Evolutionary conservation across 2,797 vertebrate genomes (phyloP), one percentile per base, ranked within the genome.

Genomic region (Sciaenops ocellatus): DNA sequence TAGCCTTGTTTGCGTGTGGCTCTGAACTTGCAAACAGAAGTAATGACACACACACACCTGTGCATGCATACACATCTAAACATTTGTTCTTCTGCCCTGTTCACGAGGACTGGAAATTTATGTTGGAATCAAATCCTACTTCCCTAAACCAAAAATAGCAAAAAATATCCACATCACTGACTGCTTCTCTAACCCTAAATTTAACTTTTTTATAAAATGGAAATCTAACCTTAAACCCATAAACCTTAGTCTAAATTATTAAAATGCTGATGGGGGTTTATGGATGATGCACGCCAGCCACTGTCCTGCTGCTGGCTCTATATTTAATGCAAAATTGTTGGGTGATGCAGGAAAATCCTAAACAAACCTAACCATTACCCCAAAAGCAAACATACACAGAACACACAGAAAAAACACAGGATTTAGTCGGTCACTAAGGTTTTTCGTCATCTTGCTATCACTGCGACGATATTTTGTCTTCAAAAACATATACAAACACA

Each of bases 1-100:
- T 44, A 9, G 26, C 20, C 42, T 55, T 72, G 60, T 81, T 77
- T 61, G 69, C 76, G 71, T 83, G 68, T 38, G 17, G 0, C 17
- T 79, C 62, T 73, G 66, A 72, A 72, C 48, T 78, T 71, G 24
- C 52, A 80, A 72, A 81, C 65, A 68, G 16, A 22, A 63, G 65
- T 56, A 46, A 81, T 68, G 44, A 79, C 55, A 74, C 70, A 69
- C 70, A 69, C 69, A 82, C 79, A 80, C 52, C 62, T 80, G 79
- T 70, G 79, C 68, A 69, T 76, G 60, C 42, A 76, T 63, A 74
- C 67, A 60, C 46, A 41, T 80, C 16, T 76, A 82, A 87, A 87
- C 75, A 82, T 62, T 86, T 83, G 66, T 76, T 62, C 56, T 74
- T 61, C 38, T 62, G 42, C 60, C 66, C 77, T 66, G 80, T 51